A percentile compares a stretch with the other conserved stretches of the same genome.
Conservation (phyloP, 2,888 invertebrate genomes). For the Eurytoma californica region DNA sequence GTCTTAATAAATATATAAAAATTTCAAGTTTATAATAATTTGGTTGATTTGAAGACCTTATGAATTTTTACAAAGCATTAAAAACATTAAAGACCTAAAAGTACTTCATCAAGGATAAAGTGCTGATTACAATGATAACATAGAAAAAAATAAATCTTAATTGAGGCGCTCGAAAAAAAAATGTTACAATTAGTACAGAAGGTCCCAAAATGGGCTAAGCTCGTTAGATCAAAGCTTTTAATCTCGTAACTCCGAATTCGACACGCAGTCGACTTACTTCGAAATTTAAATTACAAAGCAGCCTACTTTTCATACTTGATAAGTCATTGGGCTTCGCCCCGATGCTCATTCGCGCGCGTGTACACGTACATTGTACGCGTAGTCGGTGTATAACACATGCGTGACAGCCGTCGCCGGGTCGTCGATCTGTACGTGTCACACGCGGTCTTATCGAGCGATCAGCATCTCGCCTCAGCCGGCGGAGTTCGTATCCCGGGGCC, state of each 20-base stretch:
- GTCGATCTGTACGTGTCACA: slow-evolving; percentile 31
- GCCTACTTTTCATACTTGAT: slow-evolving; percentile 24
- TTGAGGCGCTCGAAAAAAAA: background rate
- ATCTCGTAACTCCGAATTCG: slow-evolving; percentile 19
- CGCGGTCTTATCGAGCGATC: slow-evolving; percentile 51
- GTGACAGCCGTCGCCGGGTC: background rate
- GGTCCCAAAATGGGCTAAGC: background rate
- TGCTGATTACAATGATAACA: no score
- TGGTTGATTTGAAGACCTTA: no score
- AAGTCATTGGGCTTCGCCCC: slow-evolving; percentile 14
- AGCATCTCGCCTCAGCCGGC: slow-evolving; percentile 27
- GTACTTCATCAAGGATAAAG: no score
- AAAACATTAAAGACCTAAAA: no score
- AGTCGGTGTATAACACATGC: background rate
- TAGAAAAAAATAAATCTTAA: no score
- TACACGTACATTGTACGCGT: background rate
- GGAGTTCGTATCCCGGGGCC: slow-evolving; percentile 20
- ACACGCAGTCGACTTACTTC: background rate
- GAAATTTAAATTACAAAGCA: slow-evolving; percentile 44
- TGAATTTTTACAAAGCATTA: no score
- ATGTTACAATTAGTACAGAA: slow-evolving; percentile 10
- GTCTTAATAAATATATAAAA: no score
- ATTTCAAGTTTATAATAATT: no score
- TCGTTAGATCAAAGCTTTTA: slow-evolving; percentile 25
- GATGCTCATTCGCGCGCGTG: background rate